Conservation (phyloP, 2,797 vertebrate species). For the Coendou prehensilis region DNA sequence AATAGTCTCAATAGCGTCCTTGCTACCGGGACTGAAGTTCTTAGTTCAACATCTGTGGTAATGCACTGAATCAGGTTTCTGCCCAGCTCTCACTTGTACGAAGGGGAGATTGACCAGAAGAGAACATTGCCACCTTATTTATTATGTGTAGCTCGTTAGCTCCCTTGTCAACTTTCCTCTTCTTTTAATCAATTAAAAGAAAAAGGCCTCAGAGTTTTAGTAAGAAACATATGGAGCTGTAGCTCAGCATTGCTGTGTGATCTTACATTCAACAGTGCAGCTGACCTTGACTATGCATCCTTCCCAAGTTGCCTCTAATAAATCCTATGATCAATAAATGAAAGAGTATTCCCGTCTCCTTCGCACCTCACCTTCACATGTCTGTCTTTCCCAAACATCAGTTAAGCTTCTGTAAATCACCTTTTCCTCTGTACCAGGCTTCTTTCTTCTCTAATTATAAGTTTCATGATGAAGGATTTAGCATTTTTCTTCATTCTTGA, state of each 20-base stretch:
- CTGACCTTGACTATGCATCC: conserved; percentile 56
- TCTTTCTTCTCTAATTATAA: conserved; percentile 21
- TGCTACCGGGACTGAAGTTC: neutral
- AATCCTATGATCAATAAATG: conserved; percentile 75
- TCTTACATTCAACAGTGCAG: conserved; percentile 58
- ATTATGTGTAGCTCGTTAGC: conserved; percentile 77
- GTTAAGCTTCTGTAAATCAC: conserved; percentile 17
- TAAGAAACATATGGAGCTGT: conserved; percentile 38
- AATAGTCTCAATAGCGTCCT: conserved; percentile 34
- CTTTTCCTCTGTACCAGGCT: neutral
- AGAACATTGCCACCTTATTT: conserved; percentile 70
- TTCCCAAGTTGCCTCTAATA: conserved; percentile 37
- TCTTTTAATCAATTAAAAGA: conserved; percentile 79
- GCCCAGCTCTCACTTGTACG: conserved; percentile 47
- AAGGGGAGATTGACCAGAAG: conserved; percentile 64
- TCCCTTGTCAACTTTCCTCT: conserved; percentile 78
- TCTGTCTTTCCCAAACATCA: conserved; percentile 46
- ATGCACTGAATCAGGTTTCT: conserved; percentile 62
- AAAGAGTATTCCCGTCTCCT: conserved; percentile 53
- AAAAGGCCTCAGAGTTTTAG: conserved; percentile 62
- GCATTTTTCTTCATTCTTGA: conserved; percentile 33
- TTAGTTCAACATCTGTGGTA: conserved; percentile 60
- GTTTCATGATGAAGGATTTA: conserved; percentile 43
- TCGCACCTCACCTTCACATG: conserved; percentile 57
- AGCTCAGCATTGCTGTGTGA: conserved; percentile 63